phyloP scores from a whole-genome alignment of 2,888 invertebrate species.

The Caprella mutica region DNA sequence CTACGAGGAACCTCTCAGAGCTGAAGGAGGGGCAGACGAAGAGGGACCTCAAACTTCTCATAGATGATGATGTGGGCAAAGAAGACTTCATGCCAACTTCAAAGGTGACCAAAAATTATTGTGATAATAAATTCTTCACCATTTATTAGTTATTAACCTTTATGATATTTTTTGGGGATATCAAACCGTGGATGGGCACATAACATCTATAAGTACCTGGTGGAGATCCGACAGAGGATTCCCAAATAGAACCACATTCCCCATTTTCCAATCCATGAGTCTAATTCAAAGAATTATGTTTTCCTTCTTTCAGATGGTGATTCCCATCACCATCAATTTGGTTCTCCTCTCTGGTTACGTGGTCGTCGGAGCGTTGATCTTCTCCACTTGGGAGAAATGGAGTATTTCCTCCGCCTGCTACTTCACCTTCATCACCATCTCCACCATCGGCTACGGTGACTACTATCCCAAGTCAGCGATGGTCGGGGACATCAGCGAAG shows the following conservation, averaged over 20 bases:
- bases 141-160: too few relatives aligned
- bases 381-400: constrained; percentile 36
- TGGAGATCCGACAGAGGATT: too few relatives aligned
- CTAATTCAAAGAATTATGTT: too few relatives aligned
- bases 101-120: constrained; percentile 21
- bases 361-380: constrained; percentile 35
- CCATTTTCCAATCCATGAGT: too few relatives aligned
- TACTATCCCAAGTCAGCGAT: constrained; percentile 39
- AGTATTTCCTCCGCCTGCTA: constrained; percentile 37
- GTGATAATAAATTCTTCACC: too few relatives aligned
- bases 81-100: constrained; percentile 37
- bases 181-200: too few relatives aligned
- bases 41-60: constrained; percentile 22
- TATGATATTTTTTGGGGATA: too few relatives aligned
- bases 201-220: too few relatives aligned
- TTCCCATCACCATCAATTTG: constrained; percentile 36
- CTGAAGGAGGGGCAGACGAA: constrained; percentile 32
- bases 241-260: too few relatives aligned
- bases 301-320: constrained; percentile 32
- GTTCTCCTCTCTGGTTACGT: constrained; percentile 35
- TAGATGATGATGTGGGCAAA: constrained; percentile 35
- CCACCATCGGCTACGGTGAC: constrained; percentile 43
- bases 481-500: constrained; percentile 30
- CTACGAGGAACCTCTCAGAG: constrained; percentile 34
- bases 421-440: constrained; percentile 43